Conservation (phyloP, 2,888 invertebrate genomes). For the Orthosia cruda region DNA sequence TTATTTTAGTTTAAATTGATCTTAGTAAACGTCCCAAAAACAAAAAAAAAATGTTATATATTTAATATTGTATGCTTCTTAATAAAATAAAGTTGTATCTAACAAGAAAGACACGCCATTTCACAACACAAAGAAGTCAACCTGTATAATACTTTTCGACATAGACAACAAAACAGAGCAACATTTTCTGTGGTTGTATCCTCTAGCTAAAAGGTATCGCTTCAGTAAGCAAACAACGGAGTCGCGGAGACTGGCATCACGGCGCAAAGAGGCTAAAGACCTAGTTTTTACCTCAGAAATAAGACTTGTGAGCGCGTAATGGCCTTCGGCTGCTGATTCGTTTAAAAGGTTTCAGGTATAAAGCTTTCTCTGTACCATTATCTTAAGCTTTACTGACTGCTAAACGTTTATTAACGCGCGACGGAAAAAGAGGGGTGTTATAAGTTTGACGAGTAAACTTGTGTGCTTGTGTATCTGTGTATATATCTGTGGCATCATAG, state of each 20-base stretch:
- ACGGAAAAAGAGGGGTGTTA: too few relatives aligned
- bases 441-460: too few relatives aligned
- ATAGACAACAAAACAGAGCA: slow-evolving; percentile 25
- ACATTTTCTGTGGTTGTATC: slow-evolving; percentile 51
- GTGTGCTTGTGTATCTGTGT: too few relatives aligned
- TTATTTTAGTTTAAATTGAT: not conserved
- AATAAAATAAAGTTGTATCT: too few relatives aligned
- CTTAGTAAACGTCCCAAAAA: not conserved
- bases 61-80: too few relatives aligned
- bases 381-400: slow-evolving; percentile 52
- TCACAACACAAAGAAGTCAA: not conserved
- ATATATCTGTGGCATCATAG: too few relatives aligned
- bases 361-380: slow-evolving; percentile 62
- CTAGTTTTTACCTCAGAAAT: slow-evolving; percentile 71
- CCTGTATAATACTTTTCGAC: slow-evolving; percentile 8
- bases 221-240: slow-evolving; percentile 76
- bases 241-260: slow-evolving; percentile 52
- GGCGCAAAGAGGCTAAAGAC: slow-evolving; percentile 66
- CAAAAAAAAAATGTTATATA: too few relatives aligned
- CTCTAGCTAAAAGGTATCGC: slow-evolving; percentile 80
- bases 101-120: not conserved
- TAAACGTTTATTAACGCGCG: not conserved
- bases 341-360: slow-evolving; percentile 76
- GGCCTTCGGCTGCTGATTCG: slow-evolving; percentile 72
- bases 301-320: slow-evolving; percentile 72